Evolutionary conservation across 2,888 invertebrate genomes (phyloP).

Genomic region (Heliconius ethilla): DNA sequence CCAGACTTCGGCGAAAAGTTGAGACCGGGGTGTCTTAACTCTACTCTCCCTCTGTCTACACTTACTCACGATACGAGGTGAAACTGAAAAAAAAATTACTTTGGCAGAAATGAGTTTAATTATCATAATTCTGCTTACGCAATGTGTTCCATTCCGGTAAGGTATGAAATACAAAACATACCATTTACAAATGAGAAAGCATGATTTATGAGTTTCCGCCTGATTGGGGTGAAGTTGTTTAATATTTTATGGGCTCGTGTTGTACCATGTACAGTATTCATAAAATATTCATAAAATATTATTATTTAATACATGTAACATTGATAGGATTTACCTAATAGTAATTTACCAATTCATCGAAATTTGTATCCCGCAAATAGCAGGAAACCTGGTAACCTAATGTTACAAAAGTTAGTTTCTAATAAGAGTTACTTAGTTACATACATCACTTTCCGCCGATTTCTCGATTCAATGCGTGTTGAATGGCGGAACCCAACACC

Average conservation of each 20-base stretch:
- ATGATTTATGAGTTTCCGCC: slow-evolving; percentile 28
- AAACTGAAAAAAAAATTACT: not conserved
- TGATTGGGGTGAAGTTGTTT: slow-evolving; percentile 21
- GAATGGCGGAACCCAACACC: too few relatives aligned
- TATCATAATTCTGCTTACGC: slow-evolving; percentile 12
- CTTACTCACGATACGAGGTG: too few relatives aligned
- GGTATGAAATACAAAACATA: slow-evolving; percentile 21
- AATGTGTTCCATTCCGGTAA: slow-evolving; percentile 9
- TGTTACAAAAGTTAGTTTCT: too few relatives aligned
- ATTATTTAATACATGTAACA: not conserved
- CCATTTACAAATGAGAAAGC: slow-evolving; percentile 23
- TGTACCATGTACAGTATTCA: not conserved
- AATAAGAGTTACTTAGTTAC: too few relatives aligned
- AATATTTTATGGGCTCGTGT: slow-evolving; percentile 17
- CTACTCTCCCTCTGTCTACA: too few relatives aligned
- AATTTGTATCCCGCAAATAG: not conserved
- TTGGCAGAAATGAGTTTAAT: not conserved
- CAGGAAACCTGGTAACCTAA: too few relatives aligned
- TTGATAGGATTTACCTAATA: not conserved
- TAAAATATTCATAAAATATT: slow-evolving; percentile 5
- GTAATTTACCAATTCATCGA: not conserved
- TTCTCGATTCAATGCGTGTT: too few relatives aligned
- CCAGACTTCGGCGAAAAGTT: too few relatives aligned
- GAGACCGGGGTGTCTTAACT: too few relatives aligned
- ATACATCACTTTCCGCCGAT: too few relatives aligned